Evolutionary conservation across 2,797 vertebrate species (phyloP), one percentile per base, ranked within the genome.

Genomic region (Tangara arthus): DNA sequence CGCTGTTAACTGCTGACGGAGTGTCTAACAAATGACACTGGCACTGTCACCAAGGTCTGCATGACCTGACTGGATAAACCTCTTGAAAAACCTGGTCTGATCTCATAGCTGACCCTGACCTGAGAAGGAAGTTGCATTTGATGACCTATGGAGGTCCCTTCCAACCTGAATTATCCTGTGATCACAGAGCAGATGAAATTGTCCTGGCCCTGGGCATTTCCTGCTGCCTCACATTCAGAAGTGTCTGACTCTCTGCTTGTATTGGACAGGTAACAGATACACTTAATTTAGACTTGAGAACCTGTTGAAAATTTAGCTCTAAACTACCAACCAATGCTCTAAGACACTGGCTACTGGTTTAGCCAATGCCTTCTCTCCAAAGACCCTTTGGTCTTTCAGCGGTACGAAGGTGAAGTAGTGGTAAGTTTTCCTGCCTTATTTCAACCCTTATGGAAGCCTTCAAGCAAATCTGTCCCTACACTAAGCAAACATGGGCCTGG

Each of bases 1-100:
- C 26, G 3, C 52, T 28, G 24, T 14, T 24, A 22, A 28, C 13
- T 77, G 22, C 20, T 57, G 20, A 37, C 6, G 1, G 0, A 23
- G 21, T 4, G 18, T 2, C 3, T 12, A 30, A 37, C 12, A 50
- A 41, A 11, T 53, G 66, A 4, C 17, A 42, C 26, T 87, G 73
- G 13, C 35, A 8, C 44, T 24, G 28, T 26, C 20, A 82, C 53
- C 21, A 26, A 34, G 20, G n/a, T 19, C 55, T 84, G n/a, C 8
- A 6, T 19, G 42, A 57, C 57, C 32, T 34, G 24, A 15, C n/a
- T 32, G 37, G 18, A 32, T 35, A 64, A 71, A 46, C 52, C 17
- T 16, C 65, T 34, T 23, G 15, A 41, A 41, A 59, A 83, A 65
- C 7, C 19, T 41, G 30, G 3, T 65, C 28, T 77, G 37, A 35